Conservation (phyloP, 2,113 vertebrate species). For the Brevimyrus niger region DNA sequence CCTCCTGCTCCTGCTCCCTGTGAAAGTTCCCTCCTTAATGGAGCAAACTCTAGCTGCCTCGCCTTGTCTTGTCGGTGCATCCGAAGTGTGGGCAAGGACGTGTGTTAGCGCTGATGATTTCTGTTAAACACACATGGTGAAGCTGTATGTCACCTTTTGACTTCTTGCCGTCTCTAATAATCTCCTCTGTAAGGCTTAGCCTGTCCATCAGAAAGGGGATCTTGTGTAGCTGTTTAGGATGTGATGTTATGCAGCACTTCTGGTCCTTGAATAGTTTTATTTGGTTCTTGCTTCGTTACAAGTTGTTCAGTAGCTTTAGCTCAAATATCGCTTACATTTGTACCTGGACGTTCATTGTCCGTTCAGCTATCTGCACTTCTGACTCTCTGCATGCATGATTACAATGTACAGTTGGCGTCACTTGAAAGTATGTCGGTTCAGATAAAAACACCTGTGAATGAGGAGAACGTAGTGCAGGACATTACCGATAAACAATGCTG, state of each 20-base stretch:
- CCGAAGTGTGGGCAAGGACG: not conserved
- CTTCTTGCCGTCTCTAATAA: not conserved
- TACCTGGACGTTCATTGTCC: not conserved
- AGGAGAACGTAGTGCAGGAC: not conserved
- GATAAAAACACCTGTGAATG: not conserved
- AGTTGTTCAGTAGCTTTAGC: not conserved
- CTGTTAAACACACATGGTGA: not conserved
- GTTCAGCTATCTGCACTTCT: not conserved
- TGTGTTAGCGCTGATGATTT: not conserved
- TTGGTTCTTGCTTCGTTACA: not conserved
- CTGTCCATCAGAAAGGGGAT: not conserved
- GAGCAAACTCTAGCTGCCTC: not conserved
- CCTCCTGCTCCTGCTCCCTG: slow-evolving; percentile 17
- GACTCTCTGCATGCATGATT: not conserved
- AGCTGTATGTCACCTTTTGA: not conserved
- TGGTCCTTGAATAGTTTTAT: not conserved
- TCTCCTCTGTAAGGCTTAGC: not conserved
- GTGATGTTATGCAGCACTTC: not conserved
- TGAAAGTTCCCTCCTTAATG: not conserved
- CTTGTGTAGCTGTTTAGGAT: not conserved
- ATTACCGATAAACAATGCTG: not conserved
- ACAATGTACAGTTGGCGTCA: not conserved
- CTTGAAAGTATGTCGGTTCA: not conserved
- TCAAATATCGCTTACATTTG: not conserved
- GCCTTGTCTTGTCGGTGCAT: not conserved